These are phyloP conservation scores for Antitype chi DNA, from an alignment of 2,888 invertebrate species.

Conservation along the genomic window DNA sequence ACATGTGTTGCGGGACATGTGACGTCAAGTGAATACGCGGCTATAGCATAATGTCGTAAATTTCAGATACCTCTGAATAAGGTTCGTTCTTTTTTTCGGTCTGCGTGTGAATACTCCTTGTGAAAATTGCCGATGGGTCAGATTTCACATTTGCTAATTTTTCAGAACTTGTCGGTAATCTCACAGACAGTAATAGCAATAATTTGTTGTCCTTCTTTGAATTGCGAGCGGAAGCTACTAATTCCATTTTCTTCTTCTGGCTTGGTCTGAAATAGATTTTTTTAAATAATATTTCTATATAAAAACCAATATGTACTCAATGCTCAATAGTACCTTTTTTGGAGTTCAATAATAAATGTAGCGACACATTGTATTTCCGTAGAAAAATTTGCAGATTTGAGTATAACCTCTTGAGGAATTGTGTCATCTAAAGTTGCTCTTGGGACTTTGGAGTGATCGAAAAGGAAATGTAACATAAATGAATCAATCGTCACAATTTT, in stretches of 20 bases:
- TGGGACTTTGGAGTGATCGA: conserved; percentile 89
- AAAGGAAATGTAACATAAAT: conserved; percentile 89
- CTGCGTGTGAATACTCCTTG: conserved; percentile 50
- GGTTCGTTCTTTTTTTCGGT: conserved; percentile 30
- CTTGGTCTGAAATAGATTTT: conserved; percentile 46
- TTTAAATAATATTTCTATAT: background rate
- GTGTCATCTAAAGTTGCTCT: conserved; percentile 55
- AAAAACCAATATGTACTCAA: background rate
- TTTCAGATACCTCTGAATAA: conserved; percentile 22
- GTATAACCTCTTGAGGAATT: conserved; percentile 54
- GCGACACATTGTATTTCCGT: conserved; percentile 65
- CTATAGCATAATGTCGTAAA: background rate
- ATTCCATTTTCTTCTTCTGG: conserved; percentile 23
- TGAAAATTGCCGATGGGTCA: conserved; percentile 39
- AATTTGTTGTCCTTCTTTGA: conserved; percentile 42
- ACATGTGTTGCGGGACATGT: background rate
- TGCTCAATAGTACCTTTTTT: conserved; percentile 37
- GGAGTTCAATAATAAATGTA: conserved; percentile 42
- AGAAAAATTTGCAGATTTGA: conserved; percentile 57
- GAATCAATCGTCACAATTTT: conserved; percentile 89
- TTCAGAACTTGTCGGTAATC: conserved; percentile 29
- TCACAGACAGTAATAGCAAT: conserved; percentile 60
- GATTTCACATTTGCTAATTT: conserved; percentile 50
- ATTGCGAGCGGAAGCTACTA: conserved; percentile 6
- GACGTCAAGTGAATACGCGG: background rate